Evolutionary conservation across 2,888 invertebrate genomes (phyloP), one percentile per base, ranked within the genome.

Genomic region (Thecophora atra): DNA sequence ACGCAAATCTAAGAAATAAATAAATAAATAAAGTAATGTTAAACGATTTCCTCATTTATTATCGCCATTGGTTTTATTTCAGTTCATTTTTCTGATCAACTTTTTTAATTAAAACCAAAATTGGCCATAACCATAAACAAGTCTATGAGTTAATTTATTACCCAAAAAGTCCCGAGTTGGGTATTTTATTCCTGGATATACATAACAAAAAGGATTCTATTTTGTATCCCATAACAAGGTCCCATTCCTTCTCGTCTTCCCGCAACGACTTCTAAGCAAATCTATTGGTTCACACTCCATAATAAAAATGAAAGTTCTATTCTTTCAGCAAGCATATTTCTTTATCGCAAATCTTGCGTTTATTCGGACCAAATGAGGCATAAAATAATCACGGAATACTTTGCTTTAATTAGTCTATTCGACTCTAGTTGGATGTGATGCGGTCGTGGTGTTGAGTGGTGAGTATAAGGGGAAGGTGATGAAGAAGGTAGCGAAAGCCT

Each of bases 321-420:
- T 6, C 30, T 30, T 11, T 47, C n/a, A 6, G 6, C 47, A 47
- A 13, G 11, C 6, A 17, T 4, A 47, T 47, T n/a, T n/a, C n/a
- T 44, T 13, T 7, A 44, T 13, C 8, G 11, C 47, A 47, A 26
- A 26, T 58, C 58, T 5, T 28, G 58, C 28, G 28, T 58, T 58
- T 28, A 58, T 58, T 15, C 7, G 28, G 4, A 58, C 58, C 24
- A 58, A 58, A 28, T 15, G 58, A 28, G 24, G 24, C 7, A 17
- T 58, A 26, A 58, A 58, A 28, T 58, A 58, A 58, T 58, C 58
- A 58, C 28, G 26, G 21, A 24, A 58, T 58, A 8, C 30, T n/a
- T 17, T 28, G 58, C 26, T 26, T 28, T 58, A 58, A 58, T 58
- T 26, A 28, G 26, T 7, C 17, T 15, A 15, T 26, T 28, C 8